phyloP scores from a whole-genome alignment of 2,797 vertebrate species.

The Propithecus perrieri region DNA sequence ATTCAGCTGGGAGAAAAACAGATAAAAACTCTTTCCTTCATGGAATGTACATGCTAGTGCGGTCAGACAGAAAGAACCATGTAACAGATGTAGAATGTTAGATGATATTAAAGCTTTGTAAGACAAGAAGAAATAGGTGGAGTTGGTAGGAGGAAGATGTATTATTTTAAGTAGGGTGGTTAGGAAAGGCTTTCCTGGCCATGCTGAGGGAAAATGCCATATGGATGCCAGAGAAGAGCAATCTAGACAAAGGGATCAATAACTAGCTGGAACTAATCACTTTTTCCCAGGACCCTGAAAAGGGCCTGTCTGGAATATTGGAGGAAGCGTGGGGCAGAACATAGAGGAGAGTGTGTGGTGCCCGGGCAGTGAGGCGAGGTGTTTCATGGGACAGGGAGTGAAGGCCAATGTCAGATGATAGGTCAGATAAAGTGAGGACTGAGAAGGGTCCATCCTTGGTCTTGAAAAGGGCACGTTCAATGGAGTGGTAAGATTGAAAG shows the following conservation, averaged over 20 bases:
- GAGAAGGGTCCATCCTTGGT: neutral
- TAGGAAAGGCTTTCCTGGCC: neutral
- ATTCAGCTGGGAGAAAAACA: neutral
- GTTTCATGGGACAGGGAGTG: neutral
- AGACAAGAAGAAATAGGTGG: neutral
- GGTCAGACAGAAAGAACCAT: neutral
- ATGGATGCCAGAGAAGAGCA: neutral
- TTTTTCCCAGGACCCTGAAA: neutral
- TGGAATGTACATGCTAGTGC: neutral
- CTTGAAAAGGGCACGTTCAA: neutral
- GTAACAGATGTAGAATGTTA: neutral
- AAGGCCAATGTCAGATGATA: neutral
- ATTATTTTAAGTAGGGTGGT: neutral
- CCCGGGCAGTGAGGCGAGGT: neutral
- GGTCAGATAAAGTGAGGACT: neutral
- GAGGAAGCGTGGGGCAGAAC: neutral
- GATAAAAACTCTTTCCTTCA: neutral
- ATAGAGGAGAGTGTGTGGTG: neutral
- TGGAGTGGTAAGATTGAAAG: neutral
- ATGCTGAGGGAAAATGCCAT: neutral
- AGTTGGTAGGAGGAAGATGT: neutral
- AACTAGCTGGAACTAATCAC: neutral
- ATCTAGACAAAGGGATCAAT: neutral
- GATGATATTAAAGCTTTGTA: neutral
- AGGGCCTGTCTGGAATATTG: neutral